phyloP scores from a whole-genome alignment of 1,140 invertebrate genomes.

The Armadillidium nasatum region DNA sequence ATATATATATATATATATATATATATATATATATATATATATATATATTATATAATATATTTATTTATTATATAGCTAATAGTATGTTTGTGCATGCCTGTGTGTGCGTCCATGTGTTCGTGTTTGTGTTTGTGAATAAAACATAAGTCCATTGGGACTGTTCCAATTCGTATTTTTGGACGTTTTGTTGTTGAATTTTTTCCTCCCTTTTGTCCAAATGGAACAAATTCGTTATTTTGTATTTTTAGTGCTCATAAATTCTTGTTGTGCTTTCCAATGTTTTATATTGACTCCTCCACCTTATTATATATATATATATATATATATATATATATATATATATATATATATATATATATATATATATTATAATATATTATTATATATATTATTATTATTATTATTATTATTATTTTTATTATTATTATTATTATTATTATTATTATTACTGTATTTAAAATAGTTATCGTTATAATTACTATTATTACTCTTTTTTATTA shows the following conservation, averaged over 20 bases:
- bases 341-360: slow-evolving; percentile 1
- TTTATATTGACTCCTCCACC: background rate
- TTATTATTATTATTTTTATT: no score
- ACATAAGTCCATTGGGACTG: background rate
- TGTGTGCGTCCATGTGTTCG: no score
- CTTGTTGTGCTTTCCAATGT: background rate
- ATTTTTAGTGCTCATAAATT: background rate
- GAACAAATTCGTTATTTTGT: background rate
- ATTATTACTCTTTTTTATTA: no score
- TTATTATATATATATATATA: background rate
- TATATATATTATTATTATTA: background rate
- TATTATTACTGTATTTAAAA: no score
- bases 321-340: slow-evolving; percentile 6
- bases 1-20: background rate
- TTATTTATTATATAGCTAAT: no score
- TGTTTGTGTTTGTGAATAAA: background rate
- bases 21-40: slow-evolving; percentile 15
- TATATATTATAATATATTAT: background rate
- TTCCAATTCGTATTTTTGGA: background rate
- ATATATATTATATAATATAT: background rate
- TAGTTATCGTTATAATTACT: no score
- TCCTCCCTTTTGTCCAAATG: background rate
- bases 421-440: no score
- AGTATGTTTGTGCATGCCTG: no score
- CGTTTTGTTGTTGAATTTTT: background rate